A percentile compares a stretch with the other conserved stretches of the same genome.
Evolutionary conservation across 2,888 invertebrate species (phyloP).

Genomic region (Papilio elwesi): DNA sequence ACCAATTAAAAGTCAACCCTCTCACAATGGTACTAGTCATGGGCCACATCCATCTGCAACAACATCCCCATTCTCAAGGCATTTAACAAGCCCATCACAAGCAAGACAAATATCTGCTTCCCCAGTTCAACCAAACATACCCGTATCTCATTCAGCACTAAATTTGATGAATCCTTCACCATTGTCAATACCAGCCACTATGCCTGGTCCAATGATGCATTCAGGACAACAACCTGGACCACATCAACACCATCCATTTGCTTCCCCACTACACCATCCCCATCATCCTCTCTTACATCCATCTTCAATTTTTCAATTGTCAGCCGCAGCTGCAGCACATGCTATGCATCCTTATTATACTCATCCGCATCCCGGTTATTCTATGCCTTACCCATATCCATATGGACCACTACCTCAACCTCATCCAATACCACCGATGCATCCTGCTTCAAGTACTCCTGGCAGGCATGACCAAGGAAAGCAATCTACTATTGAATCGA

Average conservation of each 20-base stretch:
- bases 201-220: constrained; percentile 88
- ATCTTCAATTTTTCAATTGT: constrained; percentile 81
- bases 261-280: constrained; percentile 88
- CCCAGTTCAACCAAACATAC: constrained; percentile 74
- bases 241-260: constrained; percentile 87
- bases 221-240: constrained; percentile 90
- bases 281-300: constrained; percentile 89
- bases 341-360: constrained; percentile 89
- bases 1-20: constrained; percentile 79
- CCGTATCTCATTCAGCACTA: constrained; percentile 85
- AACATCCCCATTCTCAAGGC: constrained; percentile 80
- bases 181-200: constrained; percentile 85
- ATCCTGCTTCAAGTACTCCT: constrained; percentile 75
- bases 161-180: constrained; percentile 86
- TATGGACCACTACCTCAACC: constrained; percentile 90
- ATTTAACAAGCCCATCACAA: constrained; percentile 79
- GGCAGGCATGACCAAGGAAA: constrained; percentile 80
- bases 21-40: constrained; percentile 73
- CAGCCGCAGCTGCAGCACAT: constrained; percentile 86
- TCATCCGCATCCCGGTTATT: constrained; percentile 88
- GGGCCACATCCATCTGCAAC: constrained; percentile 72
- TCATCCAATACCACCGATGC: constrained; percentile 88
- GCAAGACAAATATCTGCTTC: constrained; percentile 79
- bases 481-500: constrained; percentile 85
- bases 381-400: constrained; percentile 88